Evolutionary conservation across 2,888 invertebrate species (phyloP).

Genomic region (Agrochola lota): DNA sequence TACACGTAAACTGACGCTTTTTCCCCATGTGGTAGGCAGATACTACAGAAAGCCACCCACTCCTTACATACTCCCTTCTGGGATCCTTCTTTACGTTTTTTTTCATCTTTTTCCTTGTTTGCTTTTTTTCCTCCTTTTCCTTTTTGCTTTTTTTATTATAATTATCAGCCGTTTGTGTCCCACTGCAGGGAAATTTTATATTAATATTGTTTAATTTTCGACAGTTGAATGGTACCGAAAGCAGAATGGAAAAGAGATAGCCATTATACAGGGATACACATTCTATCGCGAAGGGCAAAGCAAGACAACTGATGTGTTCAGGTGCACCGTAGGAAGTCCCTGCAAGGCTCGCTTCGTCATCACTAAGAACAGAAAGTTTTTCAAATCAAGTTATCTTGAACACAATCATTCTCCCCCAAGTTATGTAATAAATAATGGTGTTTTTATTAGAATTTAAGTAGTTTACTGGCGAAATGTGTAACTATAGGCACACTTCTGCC

Average conservation of each 20-base stretch:
- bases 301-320: slow-evolving; percentile 13
- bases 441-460: background rate
- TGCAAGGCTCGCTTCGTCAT: slow-evolving; percentile 38
- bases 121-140: too few relatives aligned
- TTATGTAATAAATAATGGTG: background rate
- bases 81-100: too few relatives aligned
- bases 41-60: background rate
- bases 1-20: background rate
- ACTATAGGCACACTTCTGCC: too few relatives aligned
- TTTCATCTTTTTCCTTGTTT: too few relatives aligned
- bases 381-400: background rate
- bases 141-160: too few relatives aligned
- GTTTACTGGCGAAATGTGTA: too few relatives aligned
- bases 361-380: slow-evolving; percentile 2
- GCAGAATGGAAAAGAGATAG: slow-evolving; percentile 65
- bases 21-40: background rate
- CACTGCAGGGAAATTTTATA: background rate
- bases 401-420: background rate
- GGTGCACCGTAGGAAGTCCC: slow-evolving; percentile 25
- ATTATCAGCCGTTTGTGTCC: too few relatives aligned
- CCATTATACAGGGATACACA: slow-evolving; percentile 70
- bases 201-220: background rate
- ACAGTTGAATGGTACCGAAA: slow-evolving; percentile 54
- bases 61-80: too few relatives aligned
- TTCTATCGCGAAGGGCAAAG: slow-evolving; percentile 63